These are phyloP conservation scores for Pipistrellus pygmaeus DNA, from an alignment of 2,797 vertebrate species.

Conservation along the genomic window DNA sequence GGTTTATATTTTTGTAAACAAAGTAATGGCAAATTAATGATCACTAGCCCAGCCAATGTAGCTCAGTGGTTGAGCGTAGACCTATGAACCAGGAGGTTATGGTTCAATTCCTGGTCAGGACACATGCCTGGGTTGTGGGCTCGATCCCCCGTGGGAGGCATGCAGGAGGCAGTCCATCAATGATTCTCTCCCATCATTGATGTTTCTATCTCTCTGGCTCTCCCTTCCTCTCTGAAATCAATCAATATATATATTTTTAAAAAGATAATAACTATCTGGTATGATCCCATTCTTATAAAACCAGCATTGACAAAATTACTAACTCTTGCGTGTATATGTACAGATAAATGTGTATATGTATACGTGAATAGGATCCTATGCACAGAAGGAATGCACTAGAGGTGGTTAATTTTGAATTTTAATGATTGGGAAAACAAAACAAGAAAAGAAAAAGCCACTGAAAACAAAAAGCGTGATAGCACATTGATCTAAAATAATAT, in stretches of 20 bases:
- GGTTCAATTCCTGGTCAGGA: neutral
- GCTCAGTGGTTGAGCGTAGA: neutral
- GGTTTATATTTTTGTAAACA: conserved; percentile 45
- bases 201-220: neutral
- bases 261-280: neutral
- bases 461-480: neutral
- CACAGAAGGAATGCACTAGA: neutral
- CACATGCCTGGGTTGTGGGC: neutral
- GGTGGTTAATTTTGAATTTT: conserved; percentile 46
- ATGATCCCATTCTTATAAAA: conserved; percentile 10
- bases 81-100: neutral
- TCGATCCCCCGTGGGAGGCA: neutral
- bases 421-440: neutral
- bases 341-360: neutral
- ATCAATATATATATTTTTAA: neutral
- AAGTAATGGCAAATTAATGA: conserved; percentile 29
- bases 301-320: conserved; percentile 11
- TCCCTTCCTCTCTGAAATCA: neutral
- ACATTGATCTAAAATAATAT: conserved; percentile 35
- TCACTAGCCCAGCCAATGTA: neutral
- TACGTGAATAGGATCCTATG: neutral
- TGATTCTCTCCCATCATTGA: neutral
- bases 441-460: neutral
- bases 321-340: neutral
- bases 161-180: neutral